Evolutionary conservation across 2,888 invertebrate genomes (phyloP), one percentile per base, ranked within the genome.

Genomic region (Homarus gammarus): DNA sequence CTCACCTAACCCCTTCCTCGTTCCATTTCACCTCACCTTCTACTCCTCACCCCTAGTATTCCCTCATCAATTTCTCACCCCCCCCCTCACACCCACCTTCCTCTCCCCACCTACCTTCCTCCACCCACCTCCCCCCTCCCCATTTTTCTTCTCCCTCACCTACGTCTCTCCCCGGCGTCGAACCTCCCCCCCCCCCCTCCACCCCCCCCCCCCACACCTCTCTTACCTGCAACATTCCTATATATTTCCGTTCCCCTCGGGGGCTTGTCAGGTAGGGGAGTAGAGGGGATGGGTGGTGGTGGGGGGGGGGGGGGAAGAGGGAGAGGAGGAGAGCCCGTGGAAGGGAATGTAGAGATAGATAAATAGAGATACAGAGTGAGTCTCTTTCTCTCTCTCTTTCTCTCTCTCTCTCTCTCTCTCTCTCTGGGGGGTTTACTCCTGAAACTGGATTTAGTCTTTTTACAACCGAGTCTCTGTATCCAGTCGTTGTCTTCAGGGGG

Each of bases 361-460:
- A 61, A 3, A 61, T n/a, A 61, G 15, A 61, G 61, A 27, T 2
- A 61, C 3, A 18, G 8, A 61, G 22, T 5, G 8, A 27, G 18
- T 5, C n/a, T n/a, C n/a, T n/a, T n/a, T n/a, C n/a, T n/a, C n/a
- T n/a, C n/a, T n/a, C n/a, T n/a, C n/a, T n/a, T n/a, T n/a, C n/a
- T n/a, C n/a, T n/a, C n/a, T n/a, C n/a, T n/a, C n/a, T n/a, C n/a
- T n/a, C n/a, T n/a, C n/a, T n/a, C n/a, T n/a, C n/a, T n/a, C n/a
- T n/a, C n/a, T n/a, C n/a, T n/a, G n/a, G n/a, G n/a, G n/a, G n/a
- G n/a, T n/a, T n/a, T n/a, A n/a, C n/a, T 36, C 12, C 72, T 72
- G 33, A 36, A 72, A 72, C 72, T 72, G 72, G 36, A 72, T 38
- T 72, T 72, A 72, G 72, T 40, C 72, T 72, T 72, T 72, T 72